A percentile compares a stretch with the other conserved stretches of the same genome.
Evolutionary conservation across 2,113 vertebrate genomes (phyloP).

Genomic region (Rhadina sibilatrix): DNA sequence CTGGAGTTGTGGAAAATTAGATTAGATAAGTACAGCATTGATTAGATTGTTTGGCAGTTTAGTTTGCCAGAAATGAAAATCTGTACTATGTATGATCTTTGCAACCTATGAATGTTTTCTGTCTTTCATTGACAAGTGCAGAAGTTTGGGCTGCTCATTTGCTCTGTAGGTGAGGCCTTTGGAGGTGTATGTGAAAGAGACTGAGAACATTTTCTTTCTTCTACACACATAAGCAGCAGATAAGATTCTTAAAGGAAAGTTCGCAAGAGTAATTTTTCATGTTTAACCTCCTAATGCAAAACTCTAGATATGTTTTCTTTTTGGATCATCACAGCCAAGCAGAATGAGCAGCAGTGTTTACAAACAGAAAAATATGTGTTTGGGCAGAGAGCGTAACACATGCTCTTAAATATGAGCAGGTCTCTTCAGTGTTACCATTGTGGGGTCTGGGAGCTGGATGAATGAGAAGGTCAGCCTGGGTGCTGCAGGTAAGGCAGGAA

Average conservation of each 20-base stretch:
- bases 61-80: not conserved
- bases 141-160: not conserved
- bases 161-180: not conserved
- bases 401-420: not conserved
- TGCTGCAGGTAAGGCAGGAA: not conserved
- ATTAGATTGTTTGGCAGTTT: not conserved
- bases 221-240: not conserved
- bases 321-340: not conserved
- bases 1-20: not conserved
- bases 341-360: not conserved
- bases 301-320: not conserved
- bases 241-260: not conserved
- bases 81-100: not conserved
- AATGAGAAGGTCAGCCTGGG: not conserved
- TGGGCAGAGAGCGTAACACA: not conserved
- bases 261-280: not conserved
- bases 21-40: not conserved
- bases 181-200: not conserved
- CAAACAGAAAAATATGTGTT: not conserved
- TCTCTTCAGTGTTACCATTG: not conserved
- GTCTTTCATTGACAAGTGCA: not conserved
- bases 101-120: not conserved
- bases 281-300: not conserved
- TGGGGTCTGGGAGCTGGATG: rapidly evolving
- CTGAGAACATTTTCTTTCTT: not conserved